Base-by-base conservation (phyloP, 2,113 vertebrate species). In the Gymnocephalus cernua region DNA sequence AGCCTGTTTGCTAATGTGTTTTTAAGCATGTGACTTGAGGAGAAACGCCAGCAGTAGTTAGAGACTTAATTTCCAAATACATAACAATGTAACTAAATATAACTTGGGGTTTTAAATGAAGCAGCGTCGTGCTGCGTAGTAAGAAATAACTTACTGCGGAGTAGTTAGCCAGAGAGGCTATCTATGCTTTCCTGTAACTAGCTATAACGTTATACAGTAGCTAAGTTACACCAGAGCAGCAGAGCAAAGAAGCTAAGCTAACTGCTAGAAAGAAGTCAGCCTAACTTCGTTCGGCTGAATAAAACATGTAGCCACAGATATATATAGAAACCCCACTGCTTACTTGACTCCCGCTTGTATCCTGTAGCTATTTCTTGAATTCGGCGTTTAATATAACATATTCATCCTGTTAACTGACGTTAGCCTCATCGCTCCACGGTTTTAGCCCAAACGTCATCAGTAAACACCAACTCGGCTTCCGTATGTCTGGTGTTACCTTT, bases 401-500 rank as follows among this genome's bases (percentile, higher is more conserved):
- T 64, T 84, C 77, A 78, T 86, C 47, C 47, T 47, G 75, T 78
- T 74, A 72, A 59, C 66, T 73, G 11, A 16, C 18, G 78, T 82
- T 90, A 93, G 88, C 92, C 78, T 81, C 65, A 87, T 75, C 79
- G 6, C 63, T 61, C 41, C 25, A 63, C 56, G 4, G 80, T 59
- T 81, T 48, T 53, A 75, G 68, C 44, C 0, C 18, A 78, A 57
- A 92, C 93, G 92, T 93, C 93, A 94, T 92, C 89, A 75, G 91
- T 89, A 92, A 93, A 92, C 88, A 93, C 63, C 79, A 65, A 72
- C 86, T 63, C 91, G 73, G 88, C 93, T 94, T 93, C 93, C 92
- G 91, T 88, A 88, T 82, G 57, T 12, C n/a, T 35, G 14, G 67
- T 84, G 88, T 25, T 84, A 85, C 93, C 2, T 93, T 93, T 61